phyloP scores from a whole-genome alignment of 2,797 vertebrate species.

The Antennarius maculatus region DNA sequence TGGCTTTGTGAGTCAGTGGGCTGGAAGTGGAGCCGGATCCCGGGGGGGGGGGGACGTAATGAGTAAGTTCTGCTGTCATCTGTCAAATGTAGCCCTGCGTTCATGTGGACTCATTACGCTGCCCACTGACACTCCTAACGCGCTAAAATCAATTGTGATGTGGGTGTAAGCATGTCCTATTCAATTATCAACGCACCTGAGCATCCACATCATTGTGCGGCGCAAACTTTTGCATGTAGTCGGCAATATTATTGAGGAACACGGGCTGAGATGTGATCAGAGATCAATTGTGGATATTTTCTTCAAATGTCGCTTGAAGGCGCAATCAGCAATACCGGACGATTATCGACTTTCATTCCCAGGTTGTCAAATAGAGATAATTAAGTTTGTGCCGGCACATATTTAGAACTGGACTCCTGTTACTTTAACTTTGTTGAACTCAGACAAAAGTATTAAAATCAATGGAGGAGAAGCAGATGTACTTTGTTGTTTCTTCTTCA shows the following conservation, averaged over 20 bases:
- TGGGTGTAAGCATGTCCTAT: conserved; percentile 40
- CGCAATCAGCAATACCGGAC: background rate
- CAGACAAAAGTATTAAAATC: background rate
- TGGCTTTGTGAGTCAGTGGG: conserved; percentile 41
- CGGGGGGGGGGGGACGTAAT: conserved; percentile 41
- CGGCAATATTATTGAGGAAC: conserved; percentile 13
- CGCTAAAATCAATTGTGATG: conserved; percentile 36
- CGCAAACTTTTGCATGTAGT: conserved; percentile 16
- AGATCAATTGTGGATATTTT: background rate
- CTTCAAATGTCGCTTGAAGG: background rate
- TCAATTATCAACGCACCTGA: conserved; percentile 49
- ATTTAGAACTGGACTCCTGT: background rate
- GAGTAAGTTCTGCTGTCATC: conserved; percentile 55
- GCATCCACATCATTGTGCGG: conserved; percentile 26
- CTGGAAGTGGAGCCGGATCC: conserved; percentile 57
- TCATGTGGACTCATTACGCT: conserved; percentile 40
- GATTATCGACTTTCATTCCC: too few species aligned
- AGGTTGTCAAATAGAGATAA: too few species aligned
- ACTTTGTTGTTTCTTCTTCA: background rate
- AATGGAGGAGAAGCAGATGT: background rate
- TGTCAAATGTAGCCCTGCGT: conserved; percentile 48
- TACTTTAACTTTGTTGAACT: too few species aligned
- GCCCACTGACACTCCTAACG: conserved; percentile 42
- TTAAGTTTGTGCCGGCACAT: too few species aligned
- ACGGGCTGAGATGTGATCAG: conserved; percentile 19